These are phyloP conservation scores for Latrodectus hesperus DNA, from an alignment of 2,888 invertebrate genomes.

Conservation along the genomic window DNA sequence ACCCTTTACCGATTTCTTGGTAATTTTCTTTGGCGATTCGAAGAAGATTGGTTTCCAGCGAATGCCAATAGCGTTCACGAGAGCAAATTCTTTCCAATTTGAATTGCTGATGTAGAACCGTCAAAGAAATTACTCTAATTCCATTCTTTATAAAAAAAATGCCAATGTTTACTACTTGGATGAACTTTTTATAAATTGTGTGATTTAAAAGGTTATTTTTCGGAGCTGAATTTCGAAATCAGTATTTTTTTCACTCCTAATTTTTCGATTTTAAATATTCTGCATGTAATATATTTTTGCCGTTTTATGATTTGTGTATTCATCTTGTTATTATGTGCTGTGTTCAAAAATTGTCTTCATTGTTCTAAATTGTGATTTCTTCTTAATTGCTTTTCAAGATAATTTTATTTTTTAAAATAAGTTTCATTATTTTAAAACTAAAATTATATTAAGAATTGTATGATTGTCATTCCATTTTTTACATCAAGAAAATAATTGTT, in stretches of 20 bases:
- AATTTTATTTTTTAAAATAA: too few relatives aligned
- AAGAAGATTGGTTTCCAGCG: conserved; percentile 32
- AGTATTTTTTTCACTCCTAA: not conserved
- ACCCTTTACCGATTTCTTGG: conserved; percentile 26
- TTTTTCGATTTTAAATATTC: too few relatives aligned
- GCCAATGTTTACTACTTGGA: conserved; percentile 4
- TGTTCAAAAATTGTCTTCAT: too few relatives aligned
- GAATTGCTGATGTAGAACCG: conserved; percentile 43
- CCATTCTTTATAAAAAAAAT: conserved; percentile 9
- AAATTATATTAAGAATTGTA: too few relatives aligned
- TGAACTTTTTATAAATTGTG: conserved; percentile 1
- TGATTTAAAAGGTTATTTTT: conserved; percentile 5
- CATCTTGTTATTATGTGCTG: too few relatives aligned
- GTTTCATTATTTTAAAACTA: too few relatives aligned
- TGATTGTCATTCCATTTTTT: too few relatives aligned
- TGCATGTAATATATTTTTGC: too few relatives aligned
- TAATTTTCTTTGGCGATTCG: conserved; percentile 45
- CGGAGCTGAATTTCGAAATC: not conserved
- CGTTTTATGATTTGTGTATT: too few relatives aligned
- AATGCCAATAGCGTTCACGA: conserved; percentile 24
- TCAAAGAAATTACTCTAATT: conserved; percentile 34
- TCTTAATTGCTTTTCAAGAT: too few relatives aligned
- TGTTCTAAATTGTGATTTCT: too few relatives aligned
- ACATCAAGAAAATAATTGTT: too few relatives aligned
- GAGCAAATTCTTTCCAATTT: conserved; percentile 30